Base-by-base conservation (phyloP, 2,888 invertebrate genomes). In the Helleia helle region DNA sequence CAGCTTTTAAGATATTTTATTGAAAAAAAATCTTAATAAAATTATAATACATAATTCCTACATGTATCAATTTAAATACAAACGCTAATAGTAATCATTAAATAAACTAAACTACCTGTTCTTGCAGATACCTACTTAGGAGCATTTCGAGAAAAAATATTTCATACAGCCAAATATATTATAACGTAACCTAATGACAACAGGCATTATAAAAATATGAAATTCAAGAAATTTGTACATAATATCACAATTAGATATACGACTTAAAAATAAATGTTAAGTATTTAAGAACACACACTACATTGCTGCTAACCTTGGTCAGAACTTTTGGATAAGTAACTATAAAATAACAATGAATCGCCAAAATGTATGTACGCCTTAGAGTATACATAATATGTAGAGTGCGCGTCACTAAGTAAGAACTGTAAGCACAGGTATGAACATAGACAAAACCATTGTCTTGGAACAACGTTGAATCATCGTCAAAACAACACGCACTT, bases 71-170 rank as follows among this genome's bases (percentile, higher is more conserved):
- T 59, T 68, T 60, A 62, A 65, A 70, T 52, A 56, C 62, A 67
- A 58, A 69, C 67, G 71, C 70, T 73, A 68, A 68, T 64, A 67
- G 62, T 30, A n/a, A 30, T 15, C 4, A 8, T n/a, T n/a, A 15
- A 22, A 18, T 22, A 58, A 62, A 49, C 54, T 58, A 65, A 58
- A 65, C n/a, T 66, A 63, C 59, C 71, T 73, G 76, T 59, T 63
- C 72, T 79, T 80, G 81, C 81, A n/a, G n/a, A n/a, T n/a, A 81
- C 65, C 81, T 71, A 80, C 73, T 71, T 68, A 52, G 54, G 11
- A 11, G 12, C 1, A 2, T 27, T 27, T 34, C 27, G 36, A 39
- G n/a, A n/a, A n/a, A 50, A 50, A 49, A 54, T 49, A 50, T 51
- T 51, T 51, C 49, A 51, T 59, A 68, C 69, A 65, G 56, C 59